Percentiles rank a stretch among this genome's conserved stretches.
phyloP scores from a whole-genome alignment of 2,797 vertebrate species.

The Liasis olivaceus region DNA sequence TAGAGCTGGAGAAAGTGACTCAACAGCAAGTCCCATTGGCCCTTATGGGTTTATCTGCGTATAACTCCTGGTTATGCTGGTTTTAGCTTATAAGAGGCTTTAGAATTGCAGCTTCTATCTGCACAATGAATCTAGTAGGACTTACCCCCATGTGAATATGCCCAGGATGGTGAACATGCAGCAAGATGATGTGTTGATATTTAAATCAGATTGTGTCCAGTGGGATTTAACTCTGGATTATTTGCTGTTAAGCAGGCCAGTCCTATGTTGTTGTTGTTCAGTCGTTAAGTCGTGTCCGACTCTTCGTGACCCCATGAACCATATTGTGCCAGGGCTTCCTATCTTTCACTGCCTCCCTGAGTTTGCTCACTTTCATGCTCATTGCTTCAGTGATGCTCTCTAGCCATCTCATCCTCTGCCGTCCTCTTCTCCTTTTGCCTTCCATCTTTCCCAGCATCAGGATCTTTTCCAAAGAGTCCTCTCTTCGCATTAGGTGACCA shows the following conservation, averaged over 20 bases:
- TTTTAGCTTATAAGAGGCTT: background rate
- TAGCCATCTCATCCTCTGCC: no score
- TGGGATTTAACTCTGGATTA: background rate
- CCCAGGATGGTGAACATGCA: background rate
- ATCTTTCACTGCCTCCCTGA: no score
- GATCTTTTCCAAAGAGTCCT: no score
- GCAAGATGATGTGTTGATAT: background rate
- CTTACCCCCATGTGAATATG: background rate
- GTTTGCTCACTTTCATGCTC: no score
- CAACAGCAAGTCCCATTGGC: background rate
- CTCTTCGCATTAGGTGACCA: no score
- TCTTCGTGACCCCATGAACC: no score
- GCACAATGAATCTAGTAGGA: background rate
- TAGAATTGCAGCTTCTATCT: background rate
- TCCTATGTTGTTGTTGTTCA: no score
- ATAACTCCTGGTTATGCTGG: background rate
- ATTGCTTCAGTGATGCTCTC: no score
- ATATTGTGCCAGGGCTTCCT: no score
- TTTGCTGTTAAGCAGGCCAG: background rate
- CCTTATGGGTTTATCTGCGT: background rate
- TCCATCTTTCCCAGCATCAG: no score
- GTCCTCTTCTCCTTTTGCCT: no score
- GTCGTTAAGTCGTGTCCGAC: no score
- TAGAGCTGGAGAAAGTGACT: background rate
- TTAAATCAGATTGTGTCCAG: background rate